Evolutionary conservation across 2,797 vertebrate genomes (phyloP).

Genomic region (Odontamblyopus lacepedii): DNA sequence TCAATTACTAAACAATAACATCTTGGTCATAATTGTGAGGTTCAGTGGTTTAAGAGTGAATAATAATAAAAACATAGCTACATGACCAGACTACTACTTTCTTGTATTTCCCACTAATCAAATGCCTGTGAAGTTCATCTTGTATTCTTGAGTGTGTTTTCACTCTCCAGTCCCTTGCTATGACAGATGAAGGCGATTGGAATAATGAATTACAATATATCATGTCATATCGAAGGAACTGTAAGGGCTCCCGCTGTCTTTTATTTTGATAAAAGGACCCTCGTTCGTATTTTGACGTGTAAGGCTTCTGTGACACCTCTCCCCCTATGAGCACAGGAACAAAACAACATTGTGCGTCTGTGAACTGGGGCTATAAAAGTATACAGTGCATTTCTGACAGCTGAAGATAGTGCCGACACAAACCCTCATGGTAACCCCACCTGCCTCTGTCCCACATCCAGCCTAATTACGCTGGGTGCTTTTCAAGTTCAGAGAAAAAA

Average conservation of each 20-base stretch:
- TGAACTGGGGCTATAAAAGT: conserved; percentile 51
- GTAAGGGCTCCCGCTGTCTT: conserved; percentile 59
- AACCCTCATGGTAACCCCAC: conserved; percentile 10
- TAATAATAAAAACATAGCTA: conserved; percentile 1
- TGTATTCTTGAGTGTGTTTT: conserved; percentile 61
- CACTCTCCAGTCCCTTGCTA: conserved; percentile 47
- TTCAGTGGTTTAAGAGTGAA: conserved; percentile 46
- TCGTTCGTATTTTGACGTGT: conserved; percentile 62
- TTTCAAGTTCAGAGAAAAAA: conserved; percentile 40
- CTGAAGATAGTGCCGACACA: conserved; percentile 45
- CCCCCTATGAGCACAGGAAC: conserved; percentile 57
- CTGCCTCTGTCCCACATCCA: conserved; percentile 26
- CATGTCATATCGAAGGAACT: conserved; percentile 57
- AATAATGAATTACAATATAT: conserved; percentile 71
- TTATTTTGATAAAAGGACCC: conserved; percentile 70
- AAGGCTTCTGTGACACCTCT: conserved; percentile 58
- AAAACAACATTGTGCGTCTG: conserved; percentile 55
- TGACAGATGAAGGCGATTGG: conserved; percentile 53
- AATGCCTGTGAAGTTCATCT: conserved; percentile 47
- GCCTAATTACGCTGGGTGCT: conserved; percentile 44
- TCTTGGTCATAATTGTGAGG: conserved; percentile 53
- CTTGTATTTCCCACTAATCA: conserved; percentile 12
- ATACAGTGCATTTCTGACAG: conserved; percentile 48
- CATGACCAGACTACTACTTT: background rate
- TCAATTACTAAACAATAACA: conserved; percentile 63